A percentile compares a stretch with the other conserved stretches of the same genome.
Conservation (phyloP, 2,888 invertebrate species). For the Drosophila nigritarsus region DNA sequence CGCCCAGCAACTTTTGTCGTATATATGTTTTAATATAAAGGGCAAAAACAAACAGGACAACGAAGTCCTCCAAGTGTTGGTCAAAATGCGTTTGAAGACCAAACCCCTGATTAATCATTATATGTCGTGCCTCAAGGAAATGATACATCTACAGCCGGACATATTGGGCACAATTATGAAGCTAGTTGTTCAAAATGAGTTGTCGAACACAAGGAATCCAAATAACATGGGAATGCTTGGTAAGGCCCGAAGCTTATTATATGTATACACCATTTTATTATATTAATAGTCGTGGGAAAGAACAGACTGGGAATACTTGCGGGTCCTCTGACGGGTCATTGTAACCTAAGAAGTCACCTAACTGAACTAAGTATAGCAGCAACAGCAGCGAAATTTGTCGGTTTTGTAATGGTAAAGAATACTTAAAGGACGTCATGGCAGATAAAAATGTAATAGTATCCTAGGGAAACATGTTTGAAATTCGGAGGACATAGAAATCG, state of each 20-base stretch:
- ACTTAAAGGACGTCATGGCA: not conserved
- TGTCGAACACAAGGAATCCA: slow-evolving; percentile 95
- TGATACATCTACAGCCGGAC: slow-evolving; percentile 93
- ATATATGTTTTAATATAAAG: slow-evolving; percentile 95
- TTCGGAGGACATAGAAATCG: too few relatives aligned
- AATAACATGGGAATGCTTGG: slow-evolving; percentile 96
- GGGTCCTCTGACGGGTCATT: not conserved
- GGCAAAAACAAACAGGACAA: slow-evolving; percentile 89
- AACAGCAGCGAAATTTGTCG: not conserved
- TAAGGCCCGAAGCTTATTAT: slow-evolving; percentile 45
- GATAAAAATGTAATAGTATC: not conserved
- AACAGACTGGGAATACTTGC: not conserved
- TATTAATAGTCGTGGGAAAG: not conserved
- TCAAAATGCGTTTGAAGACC: slow-evolving; percentile 96
- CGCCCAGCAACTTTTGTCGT: slow-evolving; percentile 95
- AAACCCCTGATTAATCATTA: slow-evolving; percentile 96
- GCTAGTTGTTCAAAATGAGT: slow-evolving; percentile 97
- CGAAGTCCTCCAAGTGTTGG: slow-evolving; percentile 92
- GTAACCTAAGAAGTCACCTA: not conserved
- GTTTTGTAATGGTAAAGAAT: not conserved
- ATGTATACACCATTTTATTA: not conserved
- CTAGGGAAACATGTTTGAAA: not conserved
- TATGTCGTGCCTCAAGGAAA: slow-evolving; percentile 94
- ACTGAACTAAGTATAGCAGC: not conserved
- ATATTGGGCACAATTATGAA: slow-evolving; percentile 94